Evolutionary conservation across 1,140 invertebrate species (phyloP), one percentile per base, ranked within the genome.

Genomic region (Dendroctonus valens): DNA sequence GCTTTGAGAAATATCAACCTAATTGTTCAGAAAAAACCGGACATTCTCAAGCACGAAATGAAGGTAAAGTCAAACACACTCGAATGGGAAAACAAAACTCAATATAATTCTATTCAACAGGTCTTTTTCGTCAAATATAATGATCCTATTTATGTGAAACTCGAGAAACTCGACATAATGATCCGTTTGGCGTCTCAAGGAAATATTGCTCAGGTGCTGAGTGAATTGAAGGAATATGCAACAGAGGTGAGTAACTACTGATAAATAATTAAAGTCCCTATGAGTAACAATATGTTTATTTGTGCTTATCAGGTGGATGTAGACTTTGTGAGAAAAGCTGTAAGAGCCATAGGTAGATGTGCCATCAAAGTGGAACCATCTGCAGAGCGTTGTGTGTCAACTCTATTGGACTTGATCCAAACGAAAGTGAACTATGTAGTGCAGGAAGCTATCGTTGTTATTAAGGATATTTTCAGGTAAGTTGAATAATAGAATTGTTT

Each of bases 121-220:
- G 92, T 96, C 39, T 99, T 99, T 82, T 99, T 99, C 79, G 98
- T 99, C 11, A 99, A 99, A 76, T 99, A 99, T 81, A 99, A 99
- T 79, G 98, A 99, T 83, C 98, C 98, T 7, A 99, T 99, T 78
- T 99, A 99, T 80, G 97, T 99, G 5, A 99, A 99, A 80, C 83
- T 99, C 55, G 98, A 99, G 80, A 99, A 99, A 79, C 77, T 99
- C 73, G 98, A 99, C 77, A 99, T 99, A 57, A 99, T 99, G 97
- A 99, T 99, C 72, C 87, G 98, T 39, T 81, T 99, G 59, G 97
- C 98, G 7, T 98, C 96, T 53, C 96, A 99, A 79, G 90, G 92
- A 3, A 99, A 99, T 78, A 99, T 99, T 73, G 93, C 94, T 2
- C 97, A 99, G 81, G 98, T 99, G 53, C 83, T 99, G 0, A 97